Evolutionary conservation across 2,797 vertebrate genomes (phyloP).

Genomic region (Glyptemys insculpta): DNA sequence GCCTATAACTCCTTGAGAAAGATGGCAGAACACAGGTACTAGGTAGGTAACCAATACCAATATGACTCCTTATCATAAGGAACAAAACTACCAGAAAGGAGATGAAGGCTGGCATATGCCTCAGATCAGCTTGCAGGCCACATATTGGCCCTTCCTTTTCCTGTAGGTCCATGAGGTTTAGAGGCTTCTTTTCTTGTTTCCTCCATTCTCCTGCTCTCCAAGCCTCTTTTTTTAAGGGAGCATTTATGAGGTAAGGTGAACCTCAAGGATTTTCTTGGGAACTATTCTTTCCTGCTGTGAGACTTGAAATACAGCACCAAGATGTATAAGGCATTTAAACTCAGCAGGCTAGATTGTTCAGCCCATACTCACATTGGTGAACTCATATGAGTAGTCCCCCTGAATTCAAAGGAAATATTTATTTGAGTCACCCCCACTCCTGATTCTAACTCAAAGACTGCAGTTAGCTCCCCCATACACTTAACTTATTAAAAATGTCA

Average conservation of each 20-base stretch:
- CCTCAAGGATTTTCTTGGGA: neutral
- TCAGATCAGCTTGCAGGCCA: neutral
- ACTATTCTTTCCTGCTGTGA: neutral
- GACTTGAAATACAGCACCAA: fast-evolving
- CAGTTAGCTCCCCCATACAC: neutral
- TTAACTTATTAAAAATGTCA: neutral
- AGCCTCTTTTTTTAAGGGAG: neutral
- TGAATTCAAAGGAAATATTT: neutral
- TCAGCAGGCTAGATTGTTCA: neutral
- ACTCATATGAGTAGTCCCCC: neutral
- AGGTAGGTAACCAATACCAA: fast-evolving
- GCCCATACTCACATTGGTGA: neutral
- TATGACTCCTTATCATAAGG: neutral
- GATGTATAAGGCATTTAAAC: neutral
- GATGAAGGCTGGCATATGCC: neutral
- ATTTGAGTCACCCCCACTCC: neutral
- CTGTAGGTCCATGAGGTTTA: neutral
- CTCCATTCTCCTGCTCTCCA: neutral
- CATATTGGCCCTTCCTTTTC: neutral
- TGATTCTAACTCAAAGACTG: neutral
- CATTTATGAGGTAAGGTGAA: neutral
- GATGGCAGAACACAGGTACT: neutral
- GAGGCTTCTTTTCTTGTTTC: neutral
- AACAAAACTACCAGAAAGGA: neutral
- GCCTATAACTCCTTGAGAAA: neutral